These are phyloP conservation scores for Paratilapia polleni DNA, from an alignment of 2,113 vertebrate species.

Conservation along the genomic window DNA sequence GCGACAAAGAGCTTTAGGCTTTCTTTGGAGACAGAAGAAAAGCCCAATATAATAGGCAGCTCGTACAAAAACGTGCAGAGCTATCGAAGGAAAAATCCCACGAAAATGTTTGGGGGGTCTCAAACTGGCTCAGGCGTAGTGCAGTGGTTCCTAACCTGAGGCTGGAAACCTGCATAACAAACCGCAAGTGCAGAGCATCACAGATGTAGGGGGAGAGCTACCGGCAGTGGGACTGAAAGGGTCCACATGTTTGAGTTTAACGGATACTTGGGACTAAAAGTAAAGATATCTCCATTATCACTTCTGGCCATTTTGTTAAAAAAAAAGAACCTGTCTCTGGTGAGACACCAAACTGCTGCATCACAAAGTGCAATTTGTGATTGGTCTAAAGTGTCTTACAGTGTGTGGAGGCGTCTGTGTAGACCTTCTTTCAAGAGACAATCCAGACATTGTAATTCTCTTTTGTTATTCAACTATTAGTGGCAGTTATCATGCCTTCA, in stretches of 20 bases:
- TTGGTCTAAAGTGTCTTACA: neutral
- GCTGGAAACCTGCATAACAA: neutral
- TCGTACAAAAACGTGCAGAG: neutral
- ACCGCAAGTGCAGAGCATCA: too few species aligned
- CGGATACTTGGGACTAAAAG: neutral
- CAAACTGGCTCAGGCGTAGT: neutral
- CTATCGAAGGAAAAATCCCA: neutral
- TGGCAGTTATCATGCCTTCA: neutral
- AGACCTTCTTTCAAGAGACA: neutral
- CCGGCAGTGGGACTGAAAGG: neutral
- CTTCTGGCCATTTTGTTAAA: neutral
- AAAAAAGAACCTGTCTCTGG: neutral
- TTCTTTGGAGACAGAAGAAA: neutral
- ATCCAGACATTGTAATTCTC: neutral
- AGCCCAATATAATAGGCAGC: neutral
- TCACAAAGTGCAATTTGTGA: neutral
- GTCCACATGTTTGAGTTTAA: neutral
- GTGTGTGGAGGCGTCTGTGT: neutral
- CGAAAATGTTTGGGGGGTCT: neutral
- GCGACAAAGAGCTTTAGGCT: slow-evolving; percentile 31
- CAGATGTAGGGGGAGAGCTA: neutral
- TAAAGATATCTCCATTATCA: neutral
- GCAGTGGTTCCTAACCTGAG: neutral
- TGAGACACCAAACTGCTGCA: neutral
- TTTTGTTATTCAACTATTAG: neutral